Conservation (phyloP, 2,113 vertebrate genomes). For the Labrus mixtus region DNA sequence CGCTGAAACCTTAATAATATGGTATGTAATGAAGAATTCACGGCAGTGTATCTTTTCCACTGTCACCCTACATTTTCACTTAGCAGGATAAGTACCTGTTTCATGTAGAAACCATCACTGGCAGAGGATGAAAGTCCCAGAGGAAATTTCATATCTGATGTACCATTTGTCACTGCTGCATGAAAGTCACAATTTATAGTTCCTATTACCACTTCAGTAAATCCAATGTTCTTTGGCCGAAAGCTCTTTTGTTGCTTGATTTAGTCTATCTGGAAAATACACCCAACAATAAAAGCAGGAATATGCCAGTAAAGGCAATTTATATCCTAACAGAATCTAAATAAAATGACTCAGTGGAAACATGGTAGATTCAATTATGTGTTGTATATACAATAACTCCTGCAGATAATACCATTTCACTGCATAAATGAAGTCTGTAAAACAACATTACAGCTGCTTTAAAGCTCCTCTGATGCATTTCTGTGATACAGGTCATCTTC, state of each 20-base stretch:
- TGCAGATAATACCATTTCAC: conserved; percentile 57
- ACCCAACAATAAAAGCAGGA: conserved; percentile 70
- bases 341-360: conserved; percentile 61
- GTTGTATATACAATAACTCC: conserved; percentile 59
- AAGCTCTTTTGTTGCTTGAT: conserved; percentile 79
- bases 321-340: conserved; percentile 67
- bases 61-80: conserved; percentile 70
- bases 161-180: conserved; percentile 75
- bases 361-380: conserved; percentile 63
- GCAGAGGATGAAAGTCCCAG: conserved; percentile 72
- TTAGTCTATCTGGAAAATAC: conserved; percentile 79
- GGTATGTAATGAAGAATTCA: conserved; percentile 59
- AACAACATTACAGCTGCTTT: conserved; percentile 47
- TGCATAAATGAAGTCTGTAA: conserved; percentile 58
- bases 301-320: conserved; percentile 65
- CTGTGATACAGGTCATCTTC: conserved; percentile 27
- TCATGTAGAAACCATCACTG: conserved; percentile 70
- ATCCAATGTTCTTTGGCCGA: conserved; percentile 78
- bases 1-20: conserved; percentile 48
- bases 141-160: conserved; percentile 81
- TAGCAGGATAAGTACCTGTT: conserved; percentile 74
- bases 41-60: conserved; percentile 40
- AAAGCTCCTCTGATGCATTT: conserved; percentile 32
- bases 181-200: conserved; percentile 80
- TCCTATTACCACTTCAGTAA: conserved; percentile 80